These are phyloP conservation scores for Cynoglossus semilaevis DNA, from an alignment of 2,113 vertebrate species.

Conservation along the genomic window DNA sequence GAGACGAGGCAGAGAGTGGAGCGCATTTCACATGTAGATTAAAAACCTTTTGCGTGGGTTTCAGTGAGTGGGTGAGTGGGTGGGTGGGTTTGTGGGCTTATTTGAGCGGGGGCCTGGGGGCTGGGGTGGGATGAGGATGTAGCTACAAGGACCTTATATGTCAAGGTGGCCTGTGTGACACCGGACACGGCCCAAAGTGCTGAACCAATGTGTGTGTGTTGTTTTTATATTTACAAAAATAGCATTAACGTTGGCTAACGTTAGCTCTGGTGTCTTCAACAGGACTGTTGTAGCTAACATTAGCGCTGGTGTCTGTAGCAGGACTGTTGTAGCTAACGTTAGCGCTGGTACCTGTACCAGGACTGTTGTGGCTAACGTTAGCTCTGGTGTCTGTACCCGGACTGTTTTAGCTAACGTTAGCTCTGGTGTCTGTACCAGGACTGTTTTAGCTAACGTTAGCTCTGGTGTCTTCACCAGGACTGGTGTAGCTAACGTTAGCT, in stretches of 20 bases:
- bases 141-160: slow-evolving; percentile 48
- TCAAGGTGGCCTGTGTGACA: slow-evolving; percentile 69
- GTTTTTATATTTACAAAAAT: too few species aligned
- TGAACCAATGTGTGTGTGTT: background rate
- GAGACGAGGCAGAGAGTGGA: slow-evolving; percentile 77
- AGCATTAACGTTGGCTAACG: too few species aligned
- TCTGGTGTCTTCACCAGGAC: too few species aligned
- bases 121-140: slow-evolving; percentile 17
- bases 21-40: slow-evolving; percentile 75
- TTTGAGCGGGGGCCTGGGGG: background rate
- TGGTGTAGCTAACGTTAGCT: too few species aligned
- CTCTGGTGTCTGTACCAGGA: too few species aligned
- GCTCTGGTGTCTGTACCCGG: too few species aligned
- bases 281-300: slow-evolving; percentile 23
- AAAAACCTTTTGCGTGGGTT: slow-evolving; percentile 64
- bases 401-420: too few species aligned
- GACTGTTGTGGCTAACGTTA: too few species aligned
- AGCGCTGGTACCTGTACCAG: too few species aligned
- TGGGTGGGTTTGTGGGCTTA: slow-evolving; percentile 6
- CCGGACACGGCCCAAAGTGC: slow-evolving; percentile 20
- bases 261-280: slow-evolving; percentile 36
- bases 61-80: slow-evolving; percentile 30
- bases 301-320: too few species aligned
- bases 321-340: too few species aligned
- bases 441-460: too few species aligned